Percentiles rank a stretch among this genome's conserved stretches.
Evolutionary conservation across 2,797 vertebrate species (phyloP).

Genomic region (Numenius phaeopus): DNA sequence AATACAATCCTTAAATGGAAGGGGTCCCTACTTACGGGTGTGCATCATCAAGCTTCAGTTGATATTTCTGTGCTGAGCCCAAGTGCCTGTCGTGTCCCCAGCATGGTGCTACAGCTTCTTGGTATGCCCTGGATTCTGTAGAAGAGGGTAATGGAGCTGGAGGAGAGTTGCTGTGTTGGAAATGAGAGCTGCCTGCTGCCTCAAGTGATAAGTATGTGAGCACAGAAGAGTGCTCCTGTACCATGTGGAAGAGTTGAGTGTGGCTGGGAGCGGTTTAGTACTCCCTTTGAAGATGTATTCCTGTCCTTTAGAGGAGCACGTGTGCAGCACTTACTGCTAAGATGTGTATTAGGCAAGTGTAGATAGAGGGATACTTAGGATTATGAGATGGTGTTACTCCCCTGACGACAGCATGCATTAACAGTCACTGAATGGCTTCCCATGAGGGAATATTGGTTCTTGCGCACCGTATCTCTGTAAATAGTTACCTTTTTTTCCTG

Average conservation of each 20-base stretch:
- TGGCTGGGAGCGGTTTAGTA: not conserved
- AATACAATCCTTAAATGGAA: not conserved
- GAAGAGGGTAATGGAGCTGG: not conserved
- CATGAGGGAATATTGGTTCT: not conserved
- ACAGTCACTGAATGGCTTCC: not conserved
- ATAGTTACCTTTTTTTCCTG: not conserved
- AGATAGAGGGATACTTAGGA: not conserved
- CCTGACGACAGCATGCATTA: not conserved
- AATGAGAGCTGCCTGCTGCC: not conserved
- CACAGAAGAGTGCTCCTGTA: not conserved
- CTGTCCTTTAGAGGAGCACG: not conserved
- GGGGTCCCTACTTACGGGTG: accelerated
- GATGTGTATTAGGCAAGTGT: not conserved
- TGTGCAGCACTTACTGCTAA: not conserved
- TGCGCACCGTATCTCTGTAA: not conserved
- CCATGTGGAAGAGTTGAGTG: not conserved
- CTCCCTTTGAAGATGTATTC: not conserved
- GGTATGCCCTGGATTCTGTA: not conserved
- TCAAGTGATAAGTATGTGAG: accelerated
- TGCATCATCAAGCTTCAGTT: not conserved
- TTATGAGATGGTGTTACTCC: not conserved
- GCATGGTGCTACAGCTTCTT: not conserved
- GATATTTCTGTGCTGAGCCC: not conserved
- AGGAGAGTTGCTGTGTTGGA: not conserved
- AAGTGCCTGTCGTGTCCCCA: not conserved